Conservation (phyloP, 2,888 invertebrate species). For the Platerodrilus igneus region DNA sequence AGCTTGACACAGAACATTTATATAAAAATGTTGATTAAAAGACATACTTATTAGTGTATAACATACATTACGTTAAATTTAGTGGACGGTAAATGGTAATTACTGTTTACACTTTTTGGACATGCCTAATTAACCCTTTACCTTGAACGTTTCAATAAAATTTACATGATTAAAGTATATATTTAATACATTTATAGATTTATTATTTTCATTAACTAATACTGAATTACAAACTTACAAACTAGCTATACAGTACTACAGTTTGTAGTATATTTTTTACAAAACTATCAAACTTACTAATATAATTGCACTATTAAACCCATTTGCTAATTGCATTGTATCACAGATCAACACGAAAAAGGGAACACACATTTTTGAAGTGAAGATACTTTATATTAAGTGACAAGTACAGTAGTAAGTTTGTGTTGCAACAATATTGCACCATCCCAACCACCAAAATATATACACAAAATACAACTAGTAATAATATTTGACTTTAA, state of each 20-base stretch:
- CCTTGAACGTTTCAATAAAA: slow-evolving; percentile 10
- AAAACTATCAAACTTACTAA: slow-evolving; percentile 38
- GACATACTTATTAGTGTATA: too few relatives aligned
- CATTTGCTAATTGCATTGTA: slow-evolving; percentile 9
- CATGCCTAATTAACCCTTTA: slow-evolving; percentile 20
- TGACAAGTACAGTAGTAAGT: slow-evolving; percentile 42
- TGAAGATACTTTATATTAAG: slow-evolving; percentile 5
- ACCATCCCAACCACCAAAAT: slow-evolving; percentile 49
- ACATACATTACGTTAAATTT: too few relatives aligned
- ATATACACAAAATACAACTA: slow-evolving; percentile 39
- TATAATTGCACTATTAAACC: slow-evolving; percentile 35
- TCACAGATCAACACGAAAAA: slow-evolving; percentile 9
- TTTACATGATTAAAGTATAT: slow-evolving; percentile 12
- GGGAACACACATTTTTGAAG: neutral
- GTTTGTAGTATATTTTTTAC: too few relatives aligned
- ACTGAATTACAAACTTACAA: slow-evolving; percentile 12
- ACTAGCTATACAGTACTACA: too few relatives aligned
- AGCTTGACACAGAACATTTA: too few relatives aligned
- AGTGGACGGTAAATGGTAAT: slow-evolving; percentile 19
- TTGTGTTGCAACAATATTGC: slow-evolving; percentile 43
- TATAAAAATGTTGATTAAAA: too few relatives aligned
- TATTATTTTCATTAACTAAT: slow-evolving; percentile 14
- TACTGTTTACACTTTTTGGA: slow-evolving; percentile 8
- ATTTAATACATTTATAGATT: slow-evolving; percentile 13
- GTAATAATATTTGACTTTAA: too few relatives aligned